Evolutionary conservation across 2,113 vertebrate species (phyloP).

Genomic region (Rutilus rutilus): DNA sequence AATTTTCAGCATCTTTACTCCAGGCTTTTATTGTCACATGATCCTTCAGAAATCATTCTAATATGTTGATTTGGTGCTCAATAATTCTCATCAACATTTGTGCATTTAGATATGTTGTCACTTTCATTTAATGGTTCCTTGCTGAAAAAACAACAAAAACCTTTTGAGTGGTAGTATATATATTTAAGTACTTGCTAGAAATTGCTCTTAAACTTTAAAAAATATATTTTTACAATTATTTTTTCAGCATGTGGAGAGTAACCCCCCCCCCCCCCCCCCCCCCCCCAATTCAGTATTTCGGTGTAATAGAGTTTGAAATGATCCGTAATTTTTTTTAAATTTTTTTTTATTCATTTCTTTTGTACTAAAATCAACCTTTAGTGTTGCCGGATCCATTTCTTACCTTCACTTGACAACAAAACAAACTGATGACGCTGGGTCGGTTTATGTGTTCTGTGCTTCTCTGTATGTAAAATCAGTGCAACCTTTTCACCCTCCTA

Average conservation of each 20-base stretch:
- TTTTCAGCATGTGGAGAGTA: background rate
- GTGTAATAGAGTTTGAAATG: background rate
- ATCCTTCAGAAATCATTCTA: background rate
- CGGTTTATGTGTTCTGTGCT: constrained; percentile 1
- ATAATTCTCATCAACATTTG: no score
- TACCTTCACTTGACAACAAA: background rate
- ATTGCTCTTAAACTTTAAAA: background rate
- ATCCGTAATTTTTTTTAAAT: background rate
- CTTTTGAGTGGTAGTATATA: no score
- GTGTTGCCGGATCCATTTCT: background rate
- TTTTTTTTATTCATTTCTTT: background rate
- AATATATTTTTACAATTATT: no score
- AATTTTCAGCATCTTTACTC: background rate
- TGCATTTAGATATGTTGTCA: no score
- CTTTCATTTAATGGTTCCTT: background rate
- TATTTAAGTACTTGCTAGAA: no score
- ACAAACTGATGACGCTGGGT: background rate
- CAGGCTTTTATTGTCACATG: background rate
- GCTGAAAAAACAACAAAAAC: background rate
- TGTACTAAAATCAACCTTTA: background rate
- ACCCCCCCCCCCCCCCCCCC: no score
- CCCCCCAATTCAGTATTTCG: background rate
- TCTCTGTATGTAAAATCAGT: background rate
- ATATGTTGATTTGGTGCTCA: no score
- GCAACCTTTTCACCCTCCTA: constrained; percentile 19